Evolutionary conservation across 92 coral and sea anemone genomes (phyloP), one percentile per base, ranked within the genome.

Genomic region (Heteractis magnifica): DNA sequence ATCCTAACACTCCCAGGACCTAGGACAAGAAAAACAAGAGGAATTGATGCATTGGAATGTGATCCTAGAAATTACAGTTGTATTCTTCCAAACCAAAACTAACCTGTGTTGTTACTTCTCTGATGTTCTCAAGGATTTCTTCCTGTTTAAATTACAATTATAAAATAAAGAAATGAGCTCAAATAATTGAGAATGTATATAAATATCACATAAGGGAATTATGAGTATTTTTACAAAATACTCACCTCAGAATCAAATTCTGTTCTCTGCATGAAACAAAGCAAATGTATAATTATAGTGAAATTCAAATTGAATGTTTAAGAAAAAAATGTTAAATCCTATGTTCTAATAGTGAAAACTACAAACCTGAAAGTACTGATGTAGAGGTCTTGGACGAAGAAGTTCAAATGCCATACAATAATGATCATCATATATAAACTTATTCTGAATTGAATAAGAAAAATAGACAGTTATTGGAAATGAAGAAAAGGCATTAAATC

Each of bases 391-490:
- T 10, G 98, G 93, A 3, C 82, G 74, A 13, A 95, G 81, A 23
- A 93, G 89, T 70, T 95, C 97, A 81, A 93, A 95, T 60, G 91
- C 97, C 83, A 95, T 86, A 87, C 98, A 93, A 79, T 84, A 93
- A 81, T 95, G 98, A 8, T 85, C 75, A 34, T 90, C 91, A 87
- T 89, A 92, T 18, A 84, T 83, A 86, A 95, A 95, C 62, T 79
- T 84, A 56, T 93, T 95, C 98, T 95, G 82, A 76, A 75, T 90
- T 68, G 71, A 18, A 9, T 16, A 64, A 23, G 73, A 80, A 76
- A 76, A 52, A 72, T 4, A 72, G 72, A n/a, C 10, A 11, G 15
- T 51, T 0, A 20, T 68, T 8, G 14, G 72, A 72, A 10, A 1
- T 49, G 10, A 49, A n/a, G 23, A 68, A 20, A 68, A 34, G 44